Conservation (phyloP, 2,113 vertebrate species). For the Zosterops hypoxanthus region DNA sequence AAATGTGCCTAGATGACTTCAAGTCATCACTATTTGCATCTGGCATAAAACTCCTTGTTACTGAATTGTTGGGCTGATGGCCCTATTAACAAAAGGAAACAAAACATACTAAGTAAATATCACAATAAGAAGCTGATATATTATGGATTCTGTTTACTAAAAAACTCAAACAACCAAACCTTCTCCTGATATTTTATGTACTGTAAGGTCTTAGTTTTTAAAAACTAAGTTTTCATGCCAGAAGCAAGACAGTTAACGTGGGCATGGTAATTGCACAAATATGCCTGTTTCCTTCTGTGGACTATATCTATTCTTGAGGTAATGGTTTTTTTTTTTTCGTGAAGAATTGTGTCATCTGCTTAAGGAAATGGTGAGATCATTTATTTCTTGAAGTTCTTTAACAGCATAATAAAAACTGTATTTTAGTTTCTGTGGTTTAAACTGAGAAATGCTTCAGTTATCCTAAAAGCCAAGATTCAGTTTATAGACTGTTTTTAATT, state of each 20-base stretch:
- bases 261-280: background rate
- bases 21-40: background rate
- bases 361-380: slow-evolving; percentile 44
- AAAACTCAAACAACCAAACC: background rate
- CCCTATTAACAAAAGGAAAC: background rate
- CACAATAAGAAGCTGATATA: background rate
- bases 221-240: background rate
- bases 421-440: slow-evolving; percentile 20
- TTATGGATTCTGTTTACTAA: background rate
- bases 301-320: background rate
- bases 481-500: slow-evolving; percentile 58
- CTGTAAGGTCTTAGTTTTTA: background rate
- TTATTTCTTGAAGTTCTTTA: slow-evolving; percentile 62
- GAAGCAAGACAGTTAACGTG: background rate
- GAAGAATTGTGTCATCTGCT: slow-evolving; percentile 39
- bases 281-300: background rate
- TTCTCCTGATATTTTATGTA: background rate
- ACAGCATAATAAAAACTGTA: slow-evolving; percentile 27
- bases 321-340: background rate
- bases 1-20: background rate
- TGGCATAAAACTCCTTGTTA: background rate
- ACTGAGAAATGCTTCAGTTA: background rate
- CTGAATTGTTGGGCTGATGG: background rate
- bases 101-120: background rate
- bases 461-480: background rate